These are phyloP conservation scores for Coleophora flavipennella DNA, from an alignment of 2,888 invertebrate genomes.

Conservation along the genomic window DNA sequence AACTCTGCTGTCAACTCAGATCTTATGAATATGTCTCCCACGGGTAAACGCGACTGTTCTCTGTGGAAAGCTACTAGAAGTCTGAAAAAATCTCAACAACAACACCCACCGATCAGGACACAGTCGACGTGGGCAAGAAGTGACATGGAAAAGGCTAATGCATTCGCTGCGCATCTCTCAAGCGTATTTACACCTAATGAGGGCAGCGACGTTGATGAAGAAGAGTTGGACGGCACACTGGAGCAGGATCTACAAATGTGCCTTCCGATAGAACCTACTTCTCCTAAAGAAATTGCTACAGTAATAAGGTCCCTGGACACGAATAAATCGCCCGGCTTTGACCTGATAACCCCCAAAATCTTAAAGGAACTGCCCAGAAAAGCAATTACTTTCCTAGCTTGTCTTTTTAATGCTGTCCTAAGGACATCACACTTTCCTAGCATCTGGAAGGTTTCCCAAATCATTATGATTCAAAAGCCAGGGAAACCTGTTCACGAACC, in stretches of 20 bases:
- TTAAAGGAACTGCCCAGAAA: conserved; percentile 12
- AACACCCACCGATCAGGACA: not conserved
- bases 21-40: not conserved
- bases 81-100: conserved; percentile 1
- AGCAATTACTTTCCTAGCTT: conserved; percentile 5
- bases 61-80: conserved; percentile 2
- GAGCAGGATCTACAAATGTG: not conserved
- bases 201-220: not conserved
- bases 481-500: conserved; percentile 13
- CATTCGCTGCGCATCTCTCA: conserved; percentile 1
- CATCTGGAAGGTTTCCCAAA: conserved; percentile 17
- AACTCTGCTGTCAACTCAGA: not conserved
- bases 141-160: conserved; percentile 1
- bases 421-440: conserved; percentile 6
- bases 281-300: conserved; percentile 2
- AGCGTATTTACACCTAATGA: conserved; percentile 3
- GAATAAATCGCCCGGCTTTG: conserved; percentile 12
- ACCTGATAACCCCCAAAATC: conserved; percentile 7
- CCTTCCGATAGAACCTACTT: not conserved
- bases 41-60: not conserved
- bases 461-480: conserved; percentile 17
- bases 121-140: conserved; percentile 1
- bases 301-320: conserved; percentile 1
- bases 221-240: not conserved
- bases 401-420: conserved; percentile 12